Percentiles rank a stretch among this genome's conserved stretches.
phyloP scores from a whole-genome alignment of 2,113 vertebrate species.

The Genyomyrus donnyi region DNA sequence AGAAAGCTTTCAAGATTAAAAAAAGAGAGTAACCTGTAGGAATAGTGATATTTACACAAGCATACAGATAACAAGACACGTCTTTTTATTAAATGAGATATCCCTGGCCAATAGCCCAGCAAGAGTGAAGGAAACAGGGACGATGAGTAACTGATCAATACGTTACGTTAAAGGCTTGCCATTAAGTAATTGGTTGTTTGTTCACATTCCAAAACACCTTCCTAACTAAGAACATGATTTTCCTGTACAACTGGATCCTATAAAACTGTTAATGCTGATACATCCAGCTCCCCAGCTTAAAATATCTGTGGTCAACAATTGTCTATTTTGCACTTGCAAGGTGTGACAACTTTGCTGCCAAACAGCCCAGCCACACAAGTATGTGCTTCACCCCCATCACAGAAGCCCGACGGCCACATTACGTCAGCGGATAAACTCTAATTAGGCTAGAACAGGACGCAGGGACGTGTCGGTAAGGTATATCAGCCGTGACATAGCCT shows the following conservation, averaged over 20 bases:
- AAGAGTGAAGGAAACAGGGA: not conserved
- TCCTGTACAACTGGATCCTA: not conserved
- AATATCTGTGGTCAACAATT: not conserved
- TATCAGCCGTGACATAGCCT: not conserved
- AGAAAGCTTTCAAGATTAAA: not conserved
- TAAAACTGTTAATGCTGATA: not conserved
- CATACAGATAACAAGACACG: not conserved
- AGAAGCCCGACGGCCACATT: not conserved
- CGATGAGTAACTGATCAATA: not conserved
- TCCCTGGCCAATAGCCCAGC: not conserved
- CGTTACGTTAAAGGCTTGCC: not conserved
- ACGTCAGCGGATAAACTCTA: not conserved
- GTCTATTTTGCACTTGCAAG: not conserved
- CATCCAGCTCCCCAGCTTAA: not conserved
- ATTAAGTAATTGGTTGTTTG: slow-evolving; percentile 5
- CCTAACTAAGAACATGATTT: not conserved
- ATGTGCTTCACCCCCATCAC: not conserved
- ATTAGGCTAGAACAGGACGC: not conserved
- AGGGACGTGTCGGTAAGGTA: not conserved
- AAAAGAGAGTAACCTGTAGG: not conserved
- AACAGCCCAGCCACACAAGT: not conserved
- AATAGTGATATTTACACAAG: not conserved
- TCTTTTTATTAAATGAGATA: not conserved
- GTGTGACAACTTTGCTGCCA: not conserved
- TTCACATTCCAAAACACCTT: slow-evolving; percentile 6